Evolutionary conservation across 2,113 vertebrate species (phyloP).

Genomic region (Pomatostomus ruficeps): DNA sequence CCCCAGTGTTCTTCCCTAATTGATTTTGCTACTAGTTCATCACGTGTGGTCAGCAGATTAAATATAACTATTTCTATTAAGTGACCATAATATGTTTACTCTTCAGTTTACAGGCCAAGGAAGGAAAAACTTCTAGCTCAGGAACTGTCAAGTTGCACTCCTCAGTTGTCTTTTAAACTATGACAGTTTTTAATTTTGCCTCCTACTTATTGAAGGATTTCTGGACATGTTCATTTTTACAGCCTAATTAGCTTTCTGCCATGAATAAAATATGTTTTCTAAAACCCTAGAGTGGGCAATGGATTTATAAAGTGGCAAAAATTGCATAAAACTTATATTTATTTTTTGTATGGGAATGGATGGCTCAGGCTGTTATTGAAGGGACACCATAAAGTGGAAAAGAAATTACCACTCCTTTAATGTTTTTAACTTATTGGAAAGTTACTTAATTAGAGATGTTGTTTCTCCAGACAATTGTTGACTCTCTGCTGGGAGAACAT

Average conservation of each 20-base stretch:
- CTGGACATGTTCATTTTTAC: background rate
- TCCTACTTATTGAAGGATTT: background rate
- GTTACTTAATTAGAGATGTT: background rate
- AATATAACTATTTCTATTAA: background rate
- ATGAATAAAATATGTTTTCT: background rate
- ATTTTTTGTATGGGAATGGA: background rate
- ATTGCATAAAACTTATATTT: accelerated
- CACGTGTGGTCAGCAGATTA: background rate
- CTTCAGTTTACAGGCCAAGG: background rate
- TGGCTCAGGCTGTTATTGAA: background rate
- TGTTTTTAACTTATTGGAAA: background rate
- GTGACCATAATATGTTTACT: background rate
- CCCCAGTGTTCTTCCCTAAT: background rate
- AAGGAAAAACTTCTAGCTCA: background rate
- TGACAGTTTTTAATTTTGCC: background rate
- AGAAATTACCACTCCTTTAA: background rate
- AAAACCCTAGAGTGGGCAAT: background rate
- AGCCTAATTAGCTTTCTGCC: background rate
- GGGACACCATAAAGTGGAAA: background rate
- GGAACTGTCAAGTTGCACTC: background rate
- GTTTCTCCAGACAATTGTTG: background rate
- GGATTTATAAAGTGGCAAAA: background rate
- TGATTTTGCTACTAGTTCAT: background rate
- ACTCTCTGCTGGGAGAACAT: background rate
- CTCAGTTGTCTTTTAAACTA: background rate